These are phyloP conservation scores for Calameuta idolon DNA, from an alignment of 2,888 invertebrate species.

Conservation along the genomic window DNA sequence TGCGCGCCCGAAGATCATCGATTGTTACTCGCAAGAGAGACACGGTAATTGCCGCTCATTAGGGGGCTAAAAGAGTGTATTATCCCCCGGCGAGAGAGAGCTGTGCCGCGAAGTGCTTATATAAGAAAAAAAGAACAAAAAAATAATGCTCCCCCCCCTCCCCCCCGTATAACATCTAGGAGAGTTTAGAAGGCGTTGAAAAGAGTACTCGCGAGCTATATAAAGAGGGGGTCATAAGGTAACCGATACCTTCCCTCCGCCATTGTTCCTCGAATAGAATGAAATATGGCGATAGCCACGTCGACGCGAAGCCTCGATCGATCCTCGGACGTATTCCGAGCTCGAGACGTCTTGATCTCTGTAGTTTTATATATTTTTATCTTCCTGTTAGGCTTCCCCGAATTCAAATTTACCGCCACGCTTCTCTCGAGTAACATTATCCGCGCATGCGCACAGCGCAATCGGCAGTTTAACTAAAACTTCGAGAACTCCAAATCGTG, in stretches of 20 bases:
- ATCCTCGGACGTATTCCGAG: neutral
- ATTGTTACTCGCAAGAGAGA: conserved; percentile 45
- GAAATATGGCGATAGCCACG: conserved; percentile 45
- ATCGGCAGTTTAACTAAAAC: neutral
- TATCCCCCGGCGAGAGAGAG: conserved; percentile 44
- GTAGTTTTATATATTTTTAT: neutral
- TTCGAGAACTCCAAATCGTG: neutral
- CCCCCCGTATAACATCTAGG: neutral
- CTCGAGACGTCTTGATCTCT: neutral
- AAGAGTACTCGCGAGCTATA: conserved; percentile 45
- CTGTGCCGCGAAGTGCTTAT: conserved; percentile 11
- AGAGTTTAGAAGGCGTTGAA: conserved; percentile 49
- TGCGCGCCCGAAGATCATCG: conserved; percentile 44
- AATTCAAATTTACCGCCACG: neutral
- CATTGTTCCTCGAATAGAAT: conserved; percentile 46
- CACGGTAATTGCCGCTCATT: conserved; percentile 55
- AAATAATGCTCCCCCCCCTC: neutral
- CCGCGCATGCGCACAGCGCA: neutral
- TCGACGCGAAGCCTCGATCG: neutral
- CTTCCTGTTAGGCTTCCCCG: neutral
- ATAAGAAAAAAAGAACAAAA: conserved; percentile 15
- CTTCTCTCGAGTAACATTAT: neutral
- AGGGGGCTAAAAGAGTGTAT: conserved; percentile 50
- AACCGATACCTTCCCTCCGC: conserved; percentile 51
- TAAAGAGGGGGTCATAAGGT: conserved; percentile 46